Evolutionary conservation across 2,797 vertebrate genomes (phyloP), one percentile per base, ranked within the genome.

Genomic region (Tragopan temminckii): DNA sequence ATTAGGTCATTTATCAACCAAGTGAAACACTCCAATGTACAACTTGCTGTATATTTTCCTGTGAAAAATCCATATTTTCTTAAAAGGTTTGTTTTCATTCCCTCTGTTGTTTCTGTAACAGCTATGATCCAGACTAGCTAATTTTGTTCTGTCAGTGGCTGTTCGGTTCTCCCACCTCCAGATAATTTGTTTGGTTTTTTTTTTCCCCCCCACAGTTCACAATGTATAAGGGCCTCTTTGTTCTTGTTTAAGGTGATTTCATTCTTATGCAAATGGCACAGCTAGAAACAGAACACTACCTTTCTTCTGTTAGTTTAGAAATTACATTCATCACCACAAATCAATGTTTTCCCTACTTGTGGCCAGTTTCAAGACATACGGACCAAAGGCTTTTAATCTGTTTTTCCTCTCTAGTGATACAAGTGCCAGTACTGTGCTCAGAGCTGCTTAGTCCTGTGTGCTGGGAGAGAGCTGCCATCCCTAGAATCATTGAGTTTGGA

Each of bases 191-290:
- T 74, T n/a, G n/a, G n/a, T n/a, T n/a, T n/a, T 85, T 93, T 80
- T 80, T 25, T 7, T 4, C 2, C 7, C 25, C 25, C 13, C 25
- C 25, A 80, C 80, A 80, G 81, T 84, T 95, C 79, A 68, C 57
- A 89, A 13, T 91, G 62, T 64, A 35, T 72, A 88, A 88, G 63
- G 72, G 72, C 76, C 62, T 90, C 46, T 88, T 85, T 93, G 82
- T 89, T 89, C 89, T 91, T 93, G 55, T 93, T 89, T 93, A 91
- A 94, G 90, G 84, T 94, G 85, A 96, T 91, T 46, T 95, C 76
- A 85, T 94, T 94, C 84, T 93, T 85, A 92, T 83, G 85, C 59
- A 94, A 96, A 95, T 84, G 7, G 29, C 66, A 84, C 67, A 89
- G 70, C 89, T 92, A 67, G 76, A 94, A 74, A 80, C 77, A 45